Evolutionary conservation across 2,113 vertebrate genomes (phyloP).

Genomic region (Dicentrarchus labrax): DNA sequence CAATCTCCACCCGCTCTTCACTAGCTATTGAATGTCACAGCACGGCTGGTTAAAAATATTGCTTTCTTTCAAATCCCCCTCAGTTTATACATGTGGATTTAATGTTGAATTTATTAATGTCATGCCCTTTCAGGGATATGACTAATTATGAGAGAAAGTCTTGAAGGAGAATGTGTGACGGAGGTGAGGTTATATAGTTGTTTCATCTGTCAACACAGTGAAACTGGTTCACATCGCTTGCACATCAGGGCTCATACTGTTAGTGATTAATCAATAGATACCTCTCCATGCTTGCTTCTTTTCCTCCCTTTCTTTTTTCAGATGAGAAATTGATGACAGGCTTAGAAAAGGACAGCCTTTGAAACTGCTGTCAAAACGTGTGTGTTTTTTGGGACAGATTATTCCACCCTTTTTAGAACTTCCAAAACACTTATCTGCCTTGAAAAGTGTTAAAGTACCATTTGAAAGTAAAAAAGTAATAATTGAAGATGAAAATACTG

Average conservation of each 20-base stretch:
- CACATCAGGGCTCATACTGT: conserved; percentile 59
- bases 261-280: conserved; percentile 73
- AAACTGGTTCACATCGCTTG: conserved; percentile 66
- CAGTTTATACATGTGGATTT: conserved; percentile 82
- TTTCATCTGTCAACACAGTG: conserved; percentile 78
- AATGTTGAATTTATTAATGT: conserved; percentile 85
- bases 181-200: conserved; percentile 67
- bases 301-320: conserved; percentile 50
- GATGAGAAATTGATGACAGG: conserved; percentile 64
- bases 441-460: conserved; percentile 45
- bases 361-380: conserved; percentile 60
- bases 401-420: conserved; percentile 41
- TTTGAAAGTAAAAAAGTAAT: conserved; percentile 48
- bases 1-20: conserved; percentile 62
- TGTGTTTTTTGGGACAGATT: conserved; percentile 60
- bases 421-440: conserved; percentile 46
- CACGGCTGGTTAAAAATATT: conserved; percentile 76
- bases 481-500: conserved; percentile 69
- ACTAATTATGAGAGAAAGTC: conserved; percentile 81
- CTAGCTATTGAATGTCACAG: conserved; percentile 79
- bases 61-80: conserved; percentile 74
- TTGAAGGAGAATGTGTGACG: conserved; percentile 77
- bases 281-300: conserved; percentile 48
- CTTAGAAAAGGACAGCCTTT: conserved; percentile 64
- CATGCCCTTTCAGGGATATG: conserved; percentile 81